phyloP scores from a whole-genome alignment of 1,140 invertebrate species.

The Argopecten irradians region DNA sequence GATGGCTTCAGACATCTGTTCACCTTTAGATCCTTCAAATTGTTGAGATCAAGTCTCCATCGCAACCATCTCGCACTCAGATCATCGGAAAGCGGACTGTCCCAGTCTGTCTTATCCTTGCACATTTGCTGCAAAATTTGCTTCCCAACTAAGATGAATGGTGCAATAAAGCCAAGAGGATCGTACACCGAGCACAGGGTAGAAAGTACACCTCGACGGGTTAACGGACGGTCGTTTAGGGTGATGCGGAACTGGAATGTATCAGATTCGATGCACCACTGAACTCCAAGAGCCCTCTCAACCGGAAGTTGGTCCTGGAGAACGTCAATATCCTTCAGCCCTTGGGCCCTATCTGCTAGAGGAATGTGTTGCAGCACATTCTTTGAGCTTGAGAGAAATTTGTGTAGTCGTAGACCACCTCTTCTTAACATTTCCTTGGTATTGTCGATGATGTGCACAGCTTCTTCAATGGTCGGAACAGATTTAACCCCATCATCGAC shows the following conservation, averaged over 20 bases:
- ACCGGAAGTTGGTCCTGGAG: constrained; percentile 51
- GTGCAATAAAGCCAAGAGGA: constrained; percentile 53
- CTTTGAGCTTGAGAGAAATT: constrained; percentile 55
- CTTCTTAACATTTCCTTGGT: constrained; percentile 45
- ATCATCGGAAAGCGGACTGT: constrained; percentile 47
- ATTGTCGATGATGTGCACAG: constrained; percentile 47
- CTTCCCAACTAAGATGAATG: constrained; percentile 50
- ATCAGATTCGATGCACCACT: constrained; percentile 61
- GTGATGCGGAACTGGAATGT: constrained; percentile 52
- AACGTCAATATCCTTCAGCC: constrained; percentile 49
- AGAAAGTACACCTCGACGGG: constrained; percentile 54
- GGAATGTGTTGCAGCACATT: constrained; percentile 55
- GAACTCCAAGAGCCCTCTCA: constrained; percentile 56
- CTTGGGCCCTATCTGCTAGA: constrained; percentile 36
- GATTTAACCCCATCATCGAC: constrained; percentile 62
- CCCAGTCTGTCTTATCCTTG: constrained; percentile 47
- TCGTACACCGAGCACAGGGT: constrained; percentile 52
- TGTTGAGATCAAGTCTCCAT: constrained; percentile 30
- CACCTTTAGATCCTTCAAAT: constrained; percentile 46
- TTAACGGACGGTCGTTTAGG: constrained; percentile 48
- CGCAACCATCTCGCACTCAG: constrained; percentile 38
- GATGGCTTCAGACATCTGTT: constrained; percentile 50
- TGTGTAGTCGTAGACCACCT: constrained; percentile 55
- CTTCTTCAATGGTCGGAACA: constrained; percentile 37
- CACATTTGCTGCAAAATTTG: constrained; percentile 55